A percentile compares a stretch with the other conserved stretches of the same genome.
phyloP scores from a whole-genome alignment of 2,888 invertebrate genomes.

The Sympetrum striolatum region DNA sequence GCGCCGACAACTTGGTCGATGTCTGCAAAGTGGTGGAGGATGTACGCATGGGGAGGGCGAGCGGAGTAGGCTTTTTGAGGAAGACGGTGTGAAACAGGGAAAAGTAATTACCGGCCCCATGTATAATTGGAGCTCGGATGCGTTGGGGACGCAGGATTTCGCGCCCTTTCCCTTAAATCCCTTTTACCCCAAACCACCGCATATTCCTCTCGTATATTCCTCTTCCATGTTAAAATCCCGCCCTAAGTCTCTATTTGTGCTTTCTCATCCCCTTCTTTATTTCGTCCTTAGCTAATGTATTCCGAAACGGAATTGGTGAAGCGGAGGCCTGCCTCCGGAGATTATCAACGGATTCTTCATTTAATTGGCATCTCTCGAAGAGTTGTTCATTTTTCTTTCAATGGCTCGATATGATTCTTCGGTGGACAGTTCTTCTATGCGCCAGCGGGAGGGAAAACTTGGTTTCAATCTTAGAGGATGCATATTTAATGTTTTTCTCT shows the following conservation, averaged over 20 bases:
- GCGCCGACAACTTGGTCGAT: not conserved
- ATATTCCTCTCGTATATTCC: not conserved
- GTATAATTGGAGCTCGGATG: constrained; percentile 29
- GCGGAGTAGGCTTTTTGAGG: constrained; percentile 21
- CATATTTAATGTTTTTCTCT: not conserved
- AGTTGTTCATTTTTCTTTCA: not conserved
- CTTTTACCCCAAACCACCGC: not conserved
- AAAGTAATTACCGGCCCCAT: constrained; percentile 42
- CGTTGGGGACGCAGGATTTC: constrained; percentile 1
- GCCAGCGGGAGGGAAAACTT: not conserved
- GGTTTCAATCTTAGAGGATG: not conserved
- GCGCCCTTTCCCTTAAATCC: not conserved
- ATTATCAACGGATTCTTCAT: not conserved
- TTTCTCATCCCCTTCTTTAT: not conserved
- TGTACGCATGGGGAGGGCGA: not conserved
- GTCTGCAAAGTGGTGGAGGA: not conserved
- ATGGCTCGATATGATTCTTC: too few species aligned
- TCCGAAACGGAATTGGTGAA: constrained; percentile 33
- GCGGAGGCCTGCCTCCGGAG: not conserved
- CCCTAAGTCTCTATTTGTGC: not conserved
- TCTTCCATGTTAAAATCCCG: not conserved
- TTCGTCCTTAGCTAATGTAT: not conserved
- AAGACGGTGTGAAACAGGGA: constrained; percentile 39
- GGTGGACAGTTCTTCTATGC: too few species aligned
- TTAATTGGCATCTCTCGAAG: not conserved